Percentiles rank a stretch among this genome's conserved stretches.
Evolutionary conservation across 2,888 invertebrate species (phyloP).

Genomic region (Agonum fuliginosum): DNA sequence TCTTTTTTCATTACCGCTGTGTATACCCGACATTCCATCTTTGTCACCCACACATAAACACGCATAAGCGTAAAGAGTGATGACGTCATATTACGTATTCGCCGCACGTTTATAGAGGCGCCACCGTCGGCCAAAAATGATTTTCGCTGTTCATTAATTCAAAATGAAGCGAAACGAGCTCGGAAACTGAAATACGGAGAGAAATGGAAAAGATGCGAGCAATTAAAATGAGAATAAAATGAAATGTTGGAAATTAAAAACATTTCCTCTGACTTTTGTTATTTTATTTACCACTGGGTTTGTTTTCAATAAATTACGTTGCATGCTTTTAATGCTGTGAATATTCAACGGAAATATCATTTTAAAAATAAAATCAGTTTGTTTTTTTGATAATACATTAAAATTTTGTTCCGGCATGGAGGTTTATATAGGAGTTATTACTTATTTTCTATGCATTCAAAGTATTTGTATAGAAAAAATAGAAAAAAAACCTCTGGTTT

Average conservation of each 20-base stretch:
- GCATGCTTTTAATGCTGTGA: too few species aligned
- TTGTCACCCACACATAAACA: conserved; percentile 29
- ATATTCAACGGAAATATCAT: too few species aligned
- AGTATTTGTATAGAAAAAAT: too few species aligned
- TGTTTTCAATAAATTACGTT: too few species aligned
- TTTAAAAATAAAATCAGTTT: too few species aligned
- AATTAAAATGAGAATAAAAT: conserved; percentile 18
- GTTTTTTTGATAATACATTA: too few species aligned
- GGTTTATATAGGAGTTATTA: too few species aligned
- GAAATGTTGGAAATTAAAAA: neutral
- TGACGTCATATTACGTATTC: conserved; percentile 37
- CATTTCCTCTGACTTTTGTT: neutral
- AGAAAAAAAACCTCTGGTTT: too few species aligned
- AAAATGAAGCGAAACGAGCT: conserved; percentile 22
- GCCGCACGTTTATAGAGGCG: conserved; percentile 22
- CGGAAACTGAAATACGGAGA: neutral
- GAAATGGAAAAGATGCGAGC: conserved; percentile 23
- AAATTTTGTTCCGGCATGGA: too few species aligned
- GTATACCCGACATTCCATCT: neutral
- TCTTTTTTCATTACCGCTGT: conserved; percentile 29
- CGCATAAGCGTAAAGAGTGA: neutral
- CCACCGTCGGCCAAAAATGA: conserved; percentile 33
- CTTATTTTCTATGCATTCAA: too few species aligned
- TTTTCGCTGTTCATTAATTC: conserved; percentile 53
- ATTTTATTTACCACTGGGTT: neutral